phyloP scores from a whole-genome alignment of 2,888 invertebrate species.

The Leptodirus hochenwartii region DNA sequence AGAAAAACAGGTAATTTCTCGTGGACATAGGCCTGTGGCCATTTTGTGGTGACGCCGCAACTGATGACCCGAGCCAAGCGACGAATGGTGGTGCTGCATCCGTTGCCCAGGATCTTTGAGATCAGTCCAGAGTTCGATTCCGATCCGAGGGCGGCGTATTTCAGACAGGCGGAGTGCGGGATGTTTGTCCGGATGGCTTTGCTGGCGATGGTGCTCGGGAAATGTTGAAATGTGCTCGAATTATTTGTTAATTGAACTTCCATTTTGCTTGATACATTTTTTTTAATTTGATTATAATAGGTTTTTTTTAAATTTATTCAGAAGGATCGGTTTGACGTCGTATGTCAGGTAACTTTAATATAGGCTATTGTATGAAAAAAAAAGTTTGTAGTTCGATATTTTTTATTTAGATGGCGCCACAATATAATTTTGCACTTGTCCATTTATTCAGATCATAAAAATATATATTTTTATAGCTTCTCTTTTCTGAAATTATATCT shows the following conservation, averaged over 20 bases:
- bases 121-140: constrained; percentile 90
- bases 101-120: constrained; percentile 85
- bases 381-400: too few relatives aligned
- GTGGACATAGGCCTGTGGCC: constrained; percentile 56
- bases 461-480: too few relatives aligned
- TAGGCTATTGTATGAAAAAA: too few relatives aligned
- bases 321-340: too few relatives aligned
- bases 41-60: constrained; percentile 82
- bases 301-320: too few relatives aligned
- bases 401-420: too few relatives aligned
- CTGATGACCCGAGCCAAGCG: constrained; percentile 87
- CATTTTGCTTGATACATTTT: constrained; percentile 2
- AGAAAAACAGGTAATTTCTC: constrained; percentile 7
- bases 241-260: constrained; percentile 3
- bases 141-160: constrained; percentile 95
- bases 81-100: constrained; percentile 95
- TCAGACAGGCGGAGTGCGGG: constrained; percentile 94
- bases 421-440: too few relatives aligned
- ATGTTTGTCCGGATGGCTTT: constrained; percentile 98
- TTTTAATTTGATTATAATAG: too few relatives aligned
- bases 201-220: constrained; percentile 73
- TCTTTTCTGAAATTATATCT: too few relatives aligned
- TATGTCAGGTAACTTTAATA: too few relatives aligned
- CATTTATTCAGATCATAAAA: too few relatives aligned
- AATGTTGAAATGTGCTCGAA: constrained; percentile 16